Evolutionary conservation across 2,113 vertebrate species (phyloP).

Genomic region (Piprites chloris): DNA sequence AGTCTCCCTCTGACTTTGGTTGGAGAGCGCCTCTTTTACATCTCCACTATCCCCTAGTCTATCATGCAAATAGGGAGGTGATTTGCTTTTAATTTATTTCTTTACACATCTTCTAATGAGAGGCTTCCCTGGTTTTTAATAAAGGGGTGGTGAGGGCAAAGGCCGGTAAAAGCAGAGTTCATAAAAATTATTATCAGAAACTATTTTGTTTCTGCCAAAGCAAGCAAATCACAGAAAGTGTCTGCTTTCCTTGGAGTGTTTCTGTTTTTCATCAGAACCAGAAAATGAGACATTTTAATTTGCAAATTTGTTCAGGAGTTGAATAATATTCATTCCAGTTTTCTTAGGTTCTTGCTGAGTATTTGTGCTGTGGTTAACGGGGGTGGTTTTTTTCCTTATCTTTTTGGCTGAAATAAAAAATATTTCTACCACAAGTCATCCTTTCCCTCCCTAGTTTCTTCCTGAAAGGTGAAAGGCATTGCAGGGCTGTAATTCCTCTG

Average conservation of each 20-base stretch:
- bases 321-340: conserved; percentile 13
- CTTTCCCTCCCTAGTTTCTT: not conserved
- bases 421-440: conserved; percentile 36
- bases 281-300: conserved; percentile 51
- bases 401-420: conserved; percentile 45
- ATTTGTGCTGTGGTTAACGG: not conserved
- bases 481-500: not conserved
- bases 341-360: not conserved
- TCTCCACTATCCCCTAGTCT: not conserved
- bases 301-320: not conserved
- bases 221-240: conserved; percentile 6
- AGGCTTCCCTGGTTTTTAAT: conserved; percentile 3
- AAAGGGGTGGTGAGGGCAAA: not conserved
- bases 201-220: not conserved
- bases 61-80: not conserved
- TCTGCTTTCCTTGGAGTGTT: not conserved
- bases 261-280: conserved; percentile 47
- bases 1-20: not conserved
- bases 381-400: conserved; percentile 3
- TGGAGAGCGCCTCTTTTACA: not conserved
- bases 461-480: not conserved
- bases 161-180: not conserved
- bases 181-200: not conserved
- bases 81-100: not conserved
- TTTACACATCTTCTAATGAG: not conserved